Conservation (phyloP, 2,113 vertebrate genomes). For the Gallinago paraguaiae region DNA sequence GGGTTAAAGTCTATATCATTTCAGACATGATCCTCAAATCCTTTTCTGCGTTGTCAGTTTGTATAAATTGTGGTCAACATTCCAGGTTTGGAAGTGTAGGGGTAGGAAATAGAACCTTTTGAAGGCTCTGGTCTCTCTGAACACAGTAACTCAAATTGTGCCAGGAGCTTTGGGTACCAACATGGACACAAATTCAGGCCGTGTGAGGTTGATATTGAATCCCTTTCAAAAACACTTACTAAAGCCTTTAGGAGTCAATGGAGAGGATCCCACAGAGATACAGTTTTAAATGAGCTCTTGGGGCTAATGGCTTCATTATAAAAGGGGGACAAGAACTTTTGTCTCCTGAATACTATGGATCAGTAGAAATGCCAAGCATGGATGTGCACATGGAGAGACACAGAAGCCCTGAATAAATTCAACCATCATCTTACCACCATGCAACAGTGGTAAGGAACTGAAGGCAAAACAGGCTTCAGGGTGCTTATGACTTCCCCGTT, state of each 20-base stretch:
- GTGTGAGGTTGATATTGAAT: not conserved
- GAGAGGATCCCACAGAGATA: not conserved
- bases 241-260: not conserved
- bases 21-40: not conserved
- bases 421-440: not conserved
- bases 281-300: not conserved
- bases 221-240: not conserved
- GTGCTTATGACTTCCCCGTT: not conserved
- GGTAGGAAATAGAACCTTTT: not conserved
- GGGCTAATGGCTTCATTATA: not conserved
- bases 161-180: not conserved
- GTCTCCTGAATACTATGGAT: not conserved
- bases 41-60: not conserved
- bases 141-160: not conserved
- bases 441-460: rapidly evolving
- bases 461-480: not conserved
- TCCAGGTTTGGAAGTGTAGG: not conserved
- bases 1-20: not conserved
- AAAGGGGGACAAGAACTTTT: not conserved
- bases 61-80: not conserved
- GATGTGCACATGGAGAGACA: not conserved
- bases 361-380: not conserved
- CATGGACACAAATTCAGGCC: not conserved
- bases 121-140: not conserved
- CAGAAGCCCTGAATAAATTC: not conserved